Conservation (phyloP, 2,888 invertebrate species). For the Phengaris alcon region DNA sequence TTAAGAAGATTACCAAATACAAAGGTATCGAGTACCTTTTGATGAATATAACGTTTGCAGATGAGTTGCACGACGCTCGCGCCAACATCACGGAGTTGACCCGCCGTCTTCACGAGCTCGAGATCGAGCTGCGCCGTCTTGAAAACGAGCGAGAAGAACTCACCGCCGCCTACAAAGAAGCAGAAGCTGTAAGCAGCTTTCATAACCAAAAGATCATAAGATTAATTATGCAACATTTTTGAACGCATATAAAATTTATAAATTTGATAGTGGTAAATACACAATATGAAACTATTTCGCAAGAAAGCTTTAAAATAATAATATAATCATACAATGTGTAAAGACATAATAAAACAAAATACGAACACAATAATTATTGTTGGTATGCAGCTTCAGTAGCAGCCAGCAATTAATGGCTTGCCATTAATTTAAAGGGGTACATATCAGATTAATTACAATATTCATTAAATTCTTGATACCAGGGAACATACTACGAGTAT, state of each 20-base stretch:
- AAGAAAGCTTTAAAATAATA: neutral
- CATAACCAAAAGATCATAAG: neutral
- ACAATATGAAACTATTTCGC: neutral
- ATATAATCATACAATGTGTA: neutral
- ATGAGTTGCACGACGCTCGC: slow-evolving; percentile 97
- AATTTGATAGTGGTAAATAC: too few species aligned
- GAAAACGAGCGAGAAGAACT: slow-evolving; percentile 99
- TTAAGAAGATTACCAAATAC: too few species aligned
- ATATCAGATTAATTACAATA: neutral
- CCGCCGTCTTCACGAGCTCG: slow-evolving; percentile 98
- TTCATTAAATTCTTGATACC: neutral
- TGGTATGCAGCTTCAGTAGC: neutral
- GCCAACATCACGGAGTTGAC: slow-evolving; percentile 95
- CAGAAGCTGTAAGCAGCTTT: slow-evolving; percentile 91
- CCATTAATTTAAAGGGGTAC: neutral
- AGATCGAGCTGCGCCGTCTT: slow-evolving; percentile 96
- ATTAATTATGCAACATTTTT: too few species aligned
- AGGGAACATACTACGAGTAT: neutral
- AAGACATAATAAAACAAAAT: neutral
- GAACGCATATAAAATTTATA: too few species aligned
- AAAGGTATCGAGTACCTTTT: neutral
- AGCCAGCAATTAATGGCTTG: neutral
- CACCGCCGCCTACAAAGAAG: slow-evolving; percentile 98
- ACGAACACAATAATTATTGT: neutral
- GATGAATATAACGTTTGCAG: slow-evolving; percentile 66